Evolutionary conservation across 2,113 vertebrate species (phyloP).

Genomic region (Myiopsitta monachus): DNA sequence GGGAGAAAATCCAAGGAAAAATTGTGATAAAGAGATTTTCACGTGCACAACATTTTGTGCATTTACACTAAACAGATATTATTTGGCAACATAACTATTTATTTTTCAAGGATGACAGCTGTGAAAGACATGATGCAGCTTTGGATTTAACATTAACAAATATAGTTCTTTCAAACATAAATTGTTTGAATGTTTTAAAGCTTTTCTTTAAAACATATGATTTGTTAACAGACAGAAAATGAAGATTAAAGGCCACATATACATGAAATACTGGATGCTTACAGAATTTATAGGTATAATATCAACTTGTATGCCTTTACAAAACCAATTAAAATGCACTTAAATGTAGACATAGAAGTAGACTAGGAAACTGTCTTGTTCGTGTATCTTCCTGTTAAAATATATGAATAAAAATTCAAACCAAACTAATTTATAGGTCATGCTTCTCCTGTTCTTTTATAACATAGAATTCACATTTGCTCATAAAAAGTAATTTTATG

Average conservation of each 20-base stretch:
- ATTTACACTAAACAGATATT: neutral
- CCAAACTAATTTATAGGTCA: neutral
- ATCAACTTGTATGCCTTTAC: neutral
- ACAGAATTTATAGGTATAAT: neutral
- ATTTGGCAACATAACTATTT: neutral
- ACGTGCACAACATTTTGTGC: neutral
- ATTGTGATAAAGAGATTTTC: neutral
- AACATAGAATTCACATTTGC: neutral
- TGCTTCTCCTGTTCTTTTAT: neutral
- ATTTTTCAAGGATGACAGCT: neutral
- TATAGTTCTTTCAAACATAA: neutral
- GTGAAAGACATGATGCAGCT: neutral
- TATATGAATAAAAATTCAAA: neutral
- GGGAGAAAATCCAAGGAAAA: neutral
- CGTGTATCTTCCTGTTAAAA: neutral
- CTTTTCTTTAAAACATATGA: neutral
- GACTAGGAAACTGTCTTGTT: neutral
- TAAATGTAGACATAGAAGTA: neutral
- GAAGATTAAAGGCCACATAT: neutral
- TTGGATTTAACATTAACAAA: neutral
- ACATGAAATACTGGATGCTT: neutral
- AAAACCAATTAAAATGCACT: neutral
- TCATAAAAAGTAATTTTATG: neutral
- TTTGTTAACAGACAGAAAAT: neutral
- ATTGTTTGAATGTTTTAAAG: neutral